These are phyloP conservation scores for Nylanderia fulva DNA, from an alignment of 1,140 invertebrate genomes.

Conservation along the genomic window DNA sequence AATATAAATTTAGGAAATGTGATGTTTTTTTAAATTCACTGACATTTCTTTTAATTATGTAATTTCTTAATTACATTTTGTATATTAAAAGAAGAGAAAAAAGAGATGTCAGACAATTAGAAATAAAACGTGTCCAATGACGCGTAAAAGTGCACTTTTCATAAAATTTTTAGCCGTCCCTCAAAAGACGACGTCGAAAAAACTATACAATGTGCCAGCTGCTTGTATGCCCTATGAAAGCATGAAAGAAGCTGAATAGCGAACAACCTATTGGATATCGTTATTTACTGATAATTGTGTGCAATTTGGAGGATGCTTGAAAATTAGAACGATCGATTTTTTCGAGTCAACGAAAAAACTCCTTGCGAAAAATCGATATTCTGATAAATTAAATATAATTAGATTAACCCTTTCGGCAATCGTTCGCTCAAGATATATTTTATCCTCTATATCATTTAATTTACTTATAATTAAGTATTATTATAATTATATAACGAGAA, in stretches of 20 bases:
- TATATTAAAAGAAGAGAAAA: background rate
- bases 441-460: slow-evolving; percentile 1
- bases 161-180: slow-evolving; percentile 28
- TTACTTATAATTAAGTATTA: slow-evolving; percentile 15
- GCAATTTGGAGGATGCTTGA: slow-evolving; percentile 29
- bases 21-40: background rate
- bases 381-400: slow-evolving; percentile 3
- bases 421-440: background rate
- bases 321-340: slow-evolving; percentile 27
- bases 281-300: slow-evolving; percentile 35
- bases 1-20: slow-evolving; percentile 3
- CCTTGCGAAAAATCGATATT: slow-evolving; percentile 3
- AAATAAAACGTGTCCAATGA: slow-evolving; percentile 11
- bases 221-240: slow-evolving; percentile 83
- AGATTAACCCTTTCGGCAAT: slow-evolving; percentile 27
- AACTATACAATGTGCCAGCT: slow-evolving; percentile 82
- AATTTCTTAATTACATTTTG: background rate
- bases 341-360: slow-evolving; percentile 14
- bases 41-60: background rate
- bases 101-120: background rate
- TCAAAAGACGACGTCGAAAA: slow-evolving; percentile 50
- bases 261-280: slow-evolving; percentile 56
- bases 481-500: background rate
- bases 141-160: background rate
- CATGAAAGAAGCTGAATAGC: slow-evolving; percentile 76